Evolutionary conservation across 2,113 vertebrate species (phyloP).

Genomic region (Dascyllus trimaculatus): DNA sequence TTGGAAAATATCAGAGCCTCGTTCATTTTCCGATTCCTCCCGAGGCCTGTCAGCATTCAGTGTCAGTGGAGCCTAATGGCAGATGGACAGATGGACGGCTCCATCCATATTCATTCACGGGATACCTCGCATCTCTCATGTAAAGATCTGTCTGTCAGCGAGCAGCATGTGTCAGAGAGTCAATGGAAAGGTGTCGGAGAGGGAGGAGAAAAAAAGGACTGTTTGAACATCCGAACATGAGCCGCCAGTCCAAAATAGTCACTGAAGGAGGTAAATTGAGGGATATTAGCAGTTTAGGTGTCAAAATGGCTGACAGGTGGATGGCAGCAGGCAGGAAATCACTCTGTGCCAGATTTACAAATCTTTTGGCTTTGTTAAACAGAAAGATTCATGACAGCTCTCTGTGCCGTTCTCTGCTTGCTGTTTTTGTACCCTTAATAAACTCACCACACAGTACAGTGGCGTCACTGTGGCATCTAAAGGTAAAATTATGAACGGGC

Average conservation of each 20-base stretch:
- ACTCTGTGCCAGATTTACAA: constrained; percentile 58
- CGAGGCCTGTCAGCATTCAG: constrained; percentile 50
- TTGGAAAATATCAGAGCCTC: not conserved
- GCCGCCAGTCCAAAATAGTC: constrained; percentile 60
- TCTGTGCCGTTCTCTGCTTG: not conserved
- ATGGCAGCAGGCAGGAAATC: constrained; percentile 70
- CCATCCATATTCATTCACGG: constrained; percentile 78
- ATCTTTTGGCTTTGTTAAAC: constrained; percentile 56
- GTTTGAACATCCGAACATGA: constrained; percentile 62
- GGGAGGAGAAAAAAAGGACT: constrained; percentile 18
- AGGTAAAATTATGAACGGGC: constrained; percentile 5
- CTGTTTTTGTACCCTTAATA: not conserved
- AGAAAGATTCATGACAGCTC: constrained; percentile 48
- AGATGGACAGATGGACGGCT: constrained; percentile 73
- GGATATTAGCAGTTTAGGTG: constrained; percentile 70
- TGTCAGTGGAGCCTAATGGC: constrained; percentile 49
- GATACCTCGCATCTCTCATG: constrained; percentile 68
- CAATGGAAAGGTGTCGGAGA: constrained; percentile 67
- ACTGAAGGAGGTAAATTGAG: constrained; percentile 56
- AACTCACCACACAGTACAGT: not conserved
- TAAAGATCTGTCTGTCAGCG: constrained; percentile 72
- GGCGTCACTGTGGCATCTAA: too few relatives aligned
- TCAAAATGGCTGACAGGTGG: constrained; percentile 74
- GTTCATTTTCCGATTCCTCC: constrained; percentile 56
- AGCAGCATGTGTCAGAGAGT: constrained; percentile 67